These are phyloP conservation scores for Scaptomyza reducta DNA, from an alignment of 2,888 invertebrate species.

Conservation along the genomic window DNA sequence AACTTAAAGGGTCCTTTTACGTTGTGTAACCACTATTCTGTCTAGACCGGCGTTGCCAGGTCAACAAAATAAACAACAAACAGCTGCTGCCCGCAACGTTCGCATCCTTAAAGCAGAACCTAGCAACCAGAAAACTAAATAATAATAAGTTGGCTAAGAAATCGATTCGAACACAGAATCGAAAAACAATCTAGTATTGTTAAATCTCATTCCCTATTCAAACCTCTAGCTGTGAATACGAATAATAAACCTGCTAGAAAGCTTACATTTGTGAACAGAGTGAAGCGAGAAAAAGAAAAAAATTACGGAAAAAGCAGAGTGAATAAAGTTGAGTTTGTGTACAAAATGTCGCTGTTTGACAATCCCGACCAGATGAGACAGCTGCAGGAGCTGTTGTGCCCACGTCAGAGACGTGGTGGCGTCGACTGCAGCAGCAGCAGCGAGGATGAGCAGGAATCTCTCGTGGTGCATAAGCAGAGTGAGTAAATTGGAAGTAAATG, in stretches of 20 bases:
- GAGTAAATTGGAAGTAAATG: constrained; percentile 39
- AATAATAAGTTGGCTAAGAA: constrained; percentile 44
- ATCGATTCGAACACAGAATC: constrained; percentile 37
- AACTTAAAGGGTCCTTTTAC: not conserved
- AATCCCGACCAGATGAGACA: constrained; percentile 77
- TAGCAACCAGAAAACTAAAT: constrained; percentile 3
- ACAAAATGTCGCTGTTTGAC: constrained; percentile 81
- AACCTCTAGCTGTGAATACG: constrained; percentile 22
- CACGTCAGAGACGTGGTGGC: constrained; percentile 62
- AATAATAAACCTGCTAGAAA: constrained; percentile 5
- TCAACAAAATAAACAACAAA: constrained; percentile 51
- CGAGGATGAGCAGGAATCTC: constrained; percentile 67
- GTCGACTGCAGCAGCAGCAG: constrained; percentile 77
- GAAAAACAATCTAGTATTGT: not conserved
- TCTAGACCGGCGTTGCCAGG: constrained; percentile 31
- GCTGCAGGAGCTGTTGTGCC: constrained; percentile 75
- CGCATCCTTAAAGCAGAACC: not conserved
- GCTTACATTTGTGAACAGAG: constrained; percentile 1
- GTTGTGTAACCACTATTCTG: not conserved
- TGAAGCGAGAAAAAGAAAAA: not conserved
- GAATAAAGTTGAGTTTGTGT: not conserved
- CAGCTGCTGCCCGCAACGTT: constrained; percentile 18
- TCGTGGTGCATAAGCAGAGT: constrained; percentile 64
- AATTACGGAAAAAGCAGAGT: not conserved
- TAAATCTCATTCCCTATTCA: constrained; percentile 30